phyloP scores from a whole-genome alignment of 2,888 invertebrate genomes.

The Drosophila birchii region DNA sequence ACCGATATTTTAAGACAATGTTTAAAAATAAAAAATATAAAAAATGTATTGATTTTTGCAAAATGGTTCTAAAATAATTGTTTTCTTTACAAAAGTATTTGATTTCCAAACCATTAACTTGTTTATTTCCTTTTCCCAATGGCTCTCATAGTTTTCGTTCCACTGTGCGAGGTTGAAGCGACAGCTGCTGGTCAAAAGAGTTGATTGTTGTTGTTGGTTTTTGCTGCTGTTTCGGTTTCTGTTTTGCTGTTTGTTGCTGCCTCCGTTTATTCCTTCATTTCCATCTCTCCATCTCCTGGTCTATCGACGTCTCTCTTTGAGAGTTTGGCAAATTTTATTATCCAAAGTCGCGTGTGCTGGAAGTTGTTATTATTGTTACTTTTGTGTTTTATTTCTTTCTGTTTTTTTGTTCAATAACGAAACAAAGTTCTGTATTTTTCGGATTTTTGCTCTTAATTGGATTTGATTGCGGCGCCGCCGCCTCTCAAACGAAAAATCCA shows the following conservation, averaged over 20 bases:
- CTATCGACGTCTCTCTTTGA: constrained; percentile 15
- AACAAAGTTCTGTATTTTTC: constrained; percentile 54
- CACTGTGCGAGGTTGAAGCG: constrained; percentile 37
- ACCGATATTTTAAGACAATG: not conserved
- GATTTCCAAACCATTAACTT: not conserved
- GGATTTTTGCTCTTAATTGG: constrained; percentile 68
- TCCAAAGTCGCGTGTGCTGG: constrained; percentile 60
- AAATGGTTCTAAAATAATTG: not conserved
- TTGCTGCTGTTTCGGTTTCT: constrained; percentile 37
- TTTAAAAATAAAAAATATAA: not conserved
- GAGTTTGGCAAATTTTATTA: constrained; percentile 31
- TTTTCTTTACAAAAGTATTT: not conserved
- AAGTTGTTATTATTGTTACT: constrained; percentile 40
- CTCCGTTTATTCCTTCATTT: constrained; percentile 39
- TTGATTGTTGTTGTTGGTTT: constrained; percentile 39
- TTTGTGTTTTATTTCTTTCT: constrained; percentile 24
- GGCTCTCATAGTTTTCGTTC: not conserved
- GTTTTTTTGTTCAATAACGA: constrained; percentile 57
- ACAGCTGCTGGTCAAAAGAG: constrained; percentile 78
- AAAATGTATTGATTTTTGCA: not conserved
- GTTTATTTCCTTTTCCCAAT: not conserved
- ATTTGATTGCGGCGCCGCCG: constrained; percentile 76
- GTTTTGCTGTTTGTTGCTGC: constrained; percentile 43
- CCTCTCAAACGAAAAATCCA: constrained; percentile 47
- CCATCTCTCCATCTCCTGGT: constrained; percentile 15